A percentile compares a stretch with the other conserved stretches of the same genome.
Conservation (phyloP, 2,888 invertebrate species). For the Cephus nigrinus region DNA sequence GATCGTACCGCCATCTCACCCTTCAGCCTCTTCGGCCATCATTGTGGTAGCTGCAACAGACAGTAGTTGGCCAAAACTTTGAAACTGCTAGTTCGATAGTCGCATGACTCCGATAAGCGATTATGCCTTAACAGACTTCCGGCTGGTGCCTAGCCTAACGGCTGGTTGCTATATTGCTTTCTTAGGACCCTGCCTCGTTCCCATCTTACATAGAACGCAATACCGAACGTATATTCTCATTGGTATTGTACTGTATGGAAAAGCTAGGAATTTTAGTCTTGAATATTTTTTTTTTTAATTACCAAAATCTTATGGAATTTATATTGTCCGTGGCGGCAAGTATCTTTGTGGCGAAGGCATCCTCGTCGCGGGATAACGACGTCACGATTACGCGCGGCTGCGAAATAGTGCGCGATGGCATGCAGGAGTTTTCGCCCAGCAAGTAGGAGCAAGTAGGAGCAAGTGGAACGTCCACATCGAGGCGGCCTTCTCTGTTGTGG, state of each 20-base stretch:
- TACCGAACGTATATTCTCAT: neutral
- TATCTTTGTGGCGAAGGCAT: neutral
- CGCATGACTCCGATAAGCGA: conserved; percentile 56
- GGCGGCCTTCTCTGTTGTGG: conserved; percentile 56
- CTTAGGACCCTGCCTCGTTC: conserved; percentile 45
- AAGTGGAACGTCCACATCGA: conserved; percentile 49
- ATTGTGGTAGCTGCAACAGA: conserved; percentile 10
- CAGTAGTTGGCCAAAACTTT: conserved; percentile 52
- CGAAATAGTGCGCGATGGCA: conserved; percentile 37
- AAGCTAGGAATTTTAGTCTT: neutral
- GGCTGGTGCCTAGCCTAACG: conserved; percentile 35
- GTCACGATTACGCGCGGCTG: conserved; percentile 36
- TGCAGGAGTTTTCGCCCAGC: conserved; percentile 40
- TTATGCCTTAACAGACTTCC: conserved; percentile 35
- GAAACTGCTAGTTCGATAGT: conserved; percentile 53
- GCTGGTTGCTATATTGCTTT: conserved; percentile 52
- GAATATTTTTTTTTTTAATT: neutral
- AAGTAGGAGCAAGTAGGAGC: conserved; percentile 43
- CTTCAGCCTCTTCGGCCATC: conserved; percentile 24
- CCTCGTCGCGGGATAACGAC: conserved; percentile 21
- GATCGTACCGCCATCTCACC: conserved; percentile 18
- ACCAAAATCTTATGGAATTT: neutral
- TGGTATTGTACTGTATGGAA: neutral
- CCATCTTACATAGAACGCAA: neutral
- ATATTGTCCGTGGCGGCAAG: neutral